Conservation (phyloP, 2,113 vertebrate genomes). For the Phocoena sinus region DNA sequence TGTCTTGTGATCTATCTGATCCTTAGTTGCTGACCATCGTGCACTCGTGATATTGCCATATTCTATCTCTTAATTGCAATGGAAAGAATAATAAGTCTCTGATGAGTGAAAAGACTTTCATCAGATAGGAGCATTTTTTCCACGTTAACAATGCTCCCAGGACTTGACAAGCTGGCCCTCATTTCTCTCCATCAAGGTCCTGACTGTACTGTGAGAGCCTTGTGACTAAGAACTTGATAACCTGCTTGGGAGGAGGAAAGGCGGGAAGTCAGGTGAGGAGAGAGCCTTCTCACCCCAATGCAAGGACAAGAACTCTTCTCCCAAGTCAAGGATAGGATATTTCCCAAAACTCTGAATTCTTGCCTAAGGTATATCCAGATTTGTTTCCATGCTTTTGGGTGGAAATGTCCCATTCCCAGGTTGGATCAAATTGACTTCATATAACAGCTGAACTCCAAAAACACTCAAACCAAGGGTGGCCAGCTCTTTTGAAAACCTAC, state of each 20-base stretch:
- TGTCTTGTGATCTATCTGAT: not conserved
- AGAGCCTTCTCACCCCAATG: not conserved
- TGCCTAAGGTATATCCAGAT: not conserved
- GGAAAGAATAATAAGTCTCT: slow-evolving; percentile 52
- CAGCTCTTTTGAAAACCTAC: not conserved
- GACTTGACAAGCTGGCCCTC: not conserved
- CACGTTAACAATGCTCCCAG: not conserved
- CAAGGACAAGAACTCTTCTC: not conserved
- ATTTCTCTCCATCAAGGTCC: not conserved
- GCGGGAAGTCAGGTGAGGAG: not conserved
- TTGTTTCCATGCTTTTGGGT: not conserved
- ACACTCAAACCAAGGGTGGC: not conserved
- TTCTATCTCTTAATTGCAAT: not conserved
- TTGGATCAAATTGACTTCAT: not conserved
- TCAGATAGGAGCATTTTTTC: not conserved
- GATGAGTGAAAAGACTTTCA: slow-evolving; percentile 53
- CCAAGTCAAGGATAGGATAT: not conserved
- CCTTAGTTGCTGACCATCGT: not conserved
- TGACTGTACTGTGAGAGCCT: not conserved
- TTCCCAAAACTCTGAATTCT: not conserved
- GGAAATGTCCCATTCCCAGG: not conserved
- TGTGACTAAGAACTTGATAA: not conserved
- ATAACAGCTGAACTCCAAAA: not conserved
- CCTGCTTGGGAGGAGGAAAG: not conserved
- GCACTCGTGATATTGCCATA: not conserved